Base-by-base conservation (phyloP, 1,140 invertebrate genomes). In the Tenebrio molitor region DNA sequence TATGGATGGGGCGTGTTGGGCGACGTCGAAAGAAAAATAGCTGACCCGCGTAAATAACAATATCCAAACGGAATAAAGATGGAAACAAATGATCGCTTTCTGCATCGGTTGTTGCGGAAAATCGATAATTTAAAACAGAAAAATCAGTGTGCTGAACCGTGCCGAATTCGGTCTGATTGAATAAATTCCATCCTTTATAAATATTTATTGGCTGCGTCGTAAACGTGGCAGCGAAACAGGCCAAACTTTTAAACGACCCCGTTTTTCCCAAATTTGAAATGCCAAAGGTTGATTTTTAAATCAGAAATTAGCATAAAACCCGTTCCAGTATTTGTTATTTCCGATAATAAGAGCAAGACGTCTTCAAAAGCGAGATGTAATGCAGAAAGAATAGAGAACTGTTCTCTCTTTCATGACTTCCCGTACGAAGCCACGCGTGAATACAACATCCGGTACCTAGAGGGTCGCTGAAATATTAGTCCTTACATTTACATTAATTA, bases 401-500 rank as follows among this genome's bases (percentile, higher is more conserved):
- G 10, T 53, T 53, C 19, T 8, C 14, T 23, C 17, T 65, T 71
- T 63, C 42, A 63, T 71, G 64, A 71, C 36, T 71, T 71, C 69
- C 69, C 3, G 53, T 50, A 72, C 53, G 70, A 71, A 72, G 25
- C 63, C 44, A 72, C 63, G 70, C 50, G 63, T 66, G 70, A 72
- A 72, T 67, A 67, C 42, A 72, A 72, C 36, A 66, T 72, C 70
- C 70, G 62, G 62, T 66, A 66, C 41, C 70, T 66, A 42, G 29
- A 72, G 44, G 63, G 44, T 67, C 44, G 36, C 62, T 67, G 63
- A 72, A 72, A 72, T 72, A 72, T 72, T 72, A 53, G 63, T 21
- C 70, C 42, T 64, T 36, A 34, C 70, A 72, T 72, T 67, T 72
- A 53, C 70, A 72, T 72, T 72, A 72, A 72, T 72, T 72, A 66